Evolutionary conservation across 2,797 vertebrate species (phyloP).

Genomic region (Helicolenus hilgendorfi): DNA sequence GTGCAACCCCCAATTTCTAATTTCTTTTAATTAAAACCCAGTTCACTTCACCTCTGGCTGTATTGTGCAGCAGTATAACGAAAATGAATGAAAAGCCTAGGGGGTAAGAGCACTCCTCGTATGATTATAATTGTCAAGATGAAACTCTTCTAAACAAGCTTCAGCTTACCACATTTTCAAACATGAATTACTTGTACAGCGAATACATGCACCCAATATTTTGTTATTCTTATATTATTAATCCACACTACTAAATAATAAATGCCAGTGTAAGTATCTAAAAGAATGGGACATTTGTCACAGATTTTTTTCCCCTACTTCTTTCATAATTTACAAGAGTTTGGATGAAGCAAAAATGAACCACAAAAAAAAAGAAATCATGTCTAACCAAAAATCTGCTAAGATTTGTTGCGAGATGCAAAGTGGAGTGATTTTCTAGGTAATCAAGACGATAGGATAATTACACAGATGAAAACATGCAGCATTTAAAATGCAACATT

Average conservation of each 20-base stretch:
- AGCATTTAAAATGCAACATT: conserved; percentile 7
- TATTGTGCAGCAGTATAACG: conserved; percentile 75
- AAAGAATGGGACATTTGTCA: conserved; percentile 42
- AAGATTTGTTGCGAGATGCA: not conserved
- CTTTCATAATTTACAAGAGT: conserved; percentile 50
- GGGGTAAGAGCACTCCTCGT: conserved; percentile 73
- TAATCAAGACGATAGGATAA: conserved; percentile 47
- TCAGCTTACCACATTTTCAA: conserved; percentile 70
- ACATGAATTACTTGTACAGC: conserved; percentile 65
- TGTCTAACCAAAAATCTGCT: not conserved
- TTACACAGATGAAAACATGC: conserved; percentile 38
- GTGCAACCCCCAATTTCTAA: conserved; percentile 74
- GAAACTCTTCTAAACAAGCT: conserved; percentile 77
- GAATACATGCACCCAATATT: conserved; percentile 64
- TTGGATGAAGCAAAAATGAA: conserved; percentile 14
- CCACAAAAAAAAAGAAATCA: not conserved
- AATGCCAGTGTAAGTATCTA: conserved; percentile 44
- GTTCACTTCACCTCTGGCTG: conserved; percentile 84
- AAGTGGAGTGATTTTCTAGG: not conserved
- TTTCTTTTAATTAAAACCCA: conserved; percentile 89
- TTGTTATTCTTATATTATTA: conserved; percentile 71
- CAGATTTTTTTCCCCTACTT: not conserved
- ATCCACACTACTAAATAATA: conserved; percentile 67
- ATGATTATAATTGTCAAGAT: conserved; percentile 81
- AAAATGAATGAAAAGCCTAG: conserved; percentile 76